These are phyloP conservation scores for Poecile montanus DNA, from an alignment of 2,797 vertebrate species.

Conservation along the genomic window DNA sequence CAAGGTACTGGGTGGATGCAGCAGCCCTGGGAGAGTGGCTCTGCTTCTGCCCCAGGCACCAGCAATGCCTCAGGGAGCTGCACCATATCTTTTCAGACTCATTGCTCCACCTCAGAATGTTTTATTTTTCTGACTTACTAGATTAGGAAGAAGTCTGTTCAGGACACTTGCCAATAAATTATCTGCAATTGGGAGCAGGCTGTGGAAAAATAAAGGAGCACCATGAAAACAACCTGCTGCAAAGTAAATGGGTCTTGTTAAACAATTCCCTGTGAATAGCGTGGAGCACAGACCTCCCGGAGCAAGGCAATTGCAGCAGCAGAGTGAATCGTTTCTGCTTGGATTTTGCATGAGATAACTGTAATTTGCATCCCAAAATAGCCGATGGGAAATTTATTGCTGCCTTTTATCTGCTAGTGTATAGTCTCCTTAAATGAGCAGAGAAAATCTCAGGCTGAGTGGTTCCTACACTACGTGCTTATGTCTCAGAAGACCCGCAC, in stretches of 20 bases:
- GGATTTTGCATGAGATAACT: conserved; percentile 44
- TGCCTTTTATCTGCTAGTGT: conserved; percentile 4
- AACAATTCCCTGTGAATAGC: conserved; percentile 15
- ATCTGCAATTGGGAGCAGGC: conserved; percentile 75
- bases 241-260: conserved; percentile 30
- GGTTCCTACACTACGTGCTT: rapidly evolving
- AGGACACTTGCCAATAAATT: conserved; percentile 74
- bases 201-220: conserved; percentile 41
- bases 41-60: background rate
- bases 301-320: conserved; percentile 30
- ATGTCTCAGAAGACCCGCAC: rapidly evolving
- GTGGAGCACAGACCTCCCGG: background rate
- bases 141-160: conserved; percentile 70
- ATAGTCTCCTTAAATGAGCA: background rate
- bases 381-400: conserved; percentile 39
- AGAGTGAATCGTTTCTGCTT: background rate
- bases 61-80: rapidly evolving
- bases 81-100: background rate
- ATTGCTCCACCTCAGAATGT: rapidly evolving
- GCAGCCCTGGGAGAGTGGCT: background rate
- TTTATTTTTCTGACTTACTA: conserved; percentile 38
- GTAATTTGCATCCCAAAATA: conserved; percentile 55
- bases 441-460: background rate
- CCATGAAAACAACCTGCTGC: conserved; percentile 21
- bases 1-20: background rate